These are phyloP conservation scores for Psettodes erumei DNA, from an alignment of 2,113 vertebrate genomes.

Conservation along the genomic window DNA sequence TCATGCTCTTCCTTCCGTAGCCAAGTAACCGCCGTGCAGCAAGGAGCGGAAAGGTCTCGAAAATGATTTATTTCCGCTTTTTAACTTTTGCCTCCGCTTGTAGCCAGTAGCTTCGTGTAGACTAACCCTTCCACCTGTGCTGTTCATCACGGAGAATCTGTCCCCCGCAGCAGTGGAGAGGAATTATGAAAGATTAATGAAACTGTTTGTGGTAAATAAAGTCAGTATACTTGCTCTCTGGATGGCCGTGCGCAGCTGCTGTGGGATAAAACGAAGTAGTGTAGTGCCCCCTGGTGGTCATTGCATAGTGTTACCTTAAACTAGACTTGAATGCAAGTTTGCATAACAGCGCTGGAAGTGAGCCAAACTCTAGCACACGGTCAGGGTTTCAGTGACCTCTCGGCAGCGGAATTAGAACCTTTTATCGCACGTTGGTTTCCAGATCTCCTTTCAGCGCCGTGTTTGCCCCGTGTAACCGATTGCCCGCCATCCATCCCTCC, in stretches of 20 bases:
- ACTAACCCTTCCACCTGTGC: slow-evolving; percentile 59
- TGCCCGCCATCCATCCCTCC: slow-evolving; percentile 21
- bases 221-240: neutral
- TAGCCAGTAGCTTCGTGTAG: slow-evolving; percentile 44
- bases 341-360: slow-evolving; percentile 20
- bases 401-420: slow-evolving; percentile 1
- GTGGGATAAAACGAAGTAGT: neutral
- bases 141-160: slow-evolving; percentile 23
- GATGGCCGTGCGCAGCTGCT: neutral
- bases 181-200: slow-evolving; percentile 30
- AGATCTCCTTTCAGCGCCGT: neutral
- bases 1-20: slow-evolving; percentile 74
- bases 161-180: slow-evolving; percentile 9
- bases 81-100: slow-evolving; percentile 26
- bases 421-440: slow-evolving; percentile 9
- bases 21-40: slow-evolving; percentile 70
- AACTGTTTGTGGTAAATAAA: slow-evolving; percentile 8
- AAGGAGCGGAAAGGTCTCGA: slow-evolving; percentile 72
- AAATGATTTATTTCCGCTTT: slow-evolving; percentile 34
- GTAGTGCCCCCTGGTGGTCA: slow-evolving; percentile 63
- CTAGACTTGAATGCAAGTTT: slow-evolving; percentile 6
- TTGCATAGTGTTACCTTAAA: neutral
- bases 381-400: slow-evolving; percentile 37
- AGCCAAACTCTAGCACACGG: slow-evolving; percentile 16
- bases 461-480: slow-evolving; percentile 19